These are phyloP conservation scores for Cotesia glomerata DNA, from an alignment of 1,140 invertebrate species.

Conservation along the genomic window DNA sequence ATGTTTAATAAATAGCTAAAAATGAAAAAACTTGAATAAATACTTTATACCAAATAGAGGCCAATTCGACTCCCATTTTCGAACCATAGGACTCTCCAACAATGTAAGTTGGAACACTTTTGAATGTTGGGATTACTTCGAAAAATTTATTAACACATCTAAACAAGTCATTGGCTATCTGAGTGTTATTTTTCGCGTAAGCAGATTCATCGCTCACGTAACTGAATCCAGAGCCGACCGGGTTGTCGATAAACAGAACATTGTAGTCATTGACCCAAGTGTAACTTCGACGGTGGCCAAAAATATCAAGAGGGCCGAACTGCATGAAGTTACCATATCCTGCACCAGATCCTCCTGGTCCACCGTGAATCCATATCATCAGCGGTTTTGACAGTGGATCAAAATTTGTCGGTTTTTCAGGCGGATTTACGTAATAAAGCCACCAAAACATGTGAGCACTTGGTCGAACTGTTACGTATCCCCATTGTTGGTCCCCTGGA, in stretches of 20 bases:
- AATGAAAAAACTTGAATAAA: not conserved
- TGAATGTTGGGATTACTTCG: conserved; percentile 69
- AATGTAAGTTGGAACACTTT: conserved; percentile 77
- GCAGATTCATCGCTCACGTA: conserved; percentile 72
- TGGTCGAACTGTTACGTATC: conserved; percentile 71
- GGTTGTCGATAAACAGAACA: conserved; percentile 86
- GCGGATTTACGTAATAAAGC: conserved; percentile 69
- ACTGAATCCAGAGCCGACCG: conserved; percentile 86
- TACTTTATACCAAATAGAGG: conserved; percentile 68
- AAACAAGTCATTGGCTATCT: conserved; percentile 81
- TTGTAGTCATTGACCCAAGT: conserved; percentile 83
- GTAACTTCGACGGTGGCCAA: conserved; percentile 70
- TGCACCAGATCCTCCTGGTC: conserved; percentile 77
- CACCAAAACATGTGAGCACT: conserved; percentile 84
- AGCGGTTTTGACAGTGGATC: conserved; percentile 70
- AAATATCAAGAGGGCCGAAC: conserved; percentile 73
- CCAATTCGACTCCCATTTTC: conserved; percentile 87
- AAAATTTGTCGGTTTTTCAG: not conserved
- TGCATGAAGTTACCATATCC: conserved; percentile 81
- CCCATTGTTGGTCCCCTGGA: conserved; percentile 72
- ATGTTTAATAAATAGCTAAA: not conserved
- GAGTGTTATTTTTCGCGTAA: conserved; percentile 63
- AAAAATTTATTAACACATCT: conserved; percentile 73
- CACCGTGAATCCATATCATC: conserved; percentile 81
- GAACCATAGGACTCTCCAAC: conserved; percentile 88